Percentiles rank a stretch among this genome's conserved stretches.
phyloP scores from a whole-genome alignment of 2,888 invertebrate genomes.

The Leucophenga maculata region DNA sequence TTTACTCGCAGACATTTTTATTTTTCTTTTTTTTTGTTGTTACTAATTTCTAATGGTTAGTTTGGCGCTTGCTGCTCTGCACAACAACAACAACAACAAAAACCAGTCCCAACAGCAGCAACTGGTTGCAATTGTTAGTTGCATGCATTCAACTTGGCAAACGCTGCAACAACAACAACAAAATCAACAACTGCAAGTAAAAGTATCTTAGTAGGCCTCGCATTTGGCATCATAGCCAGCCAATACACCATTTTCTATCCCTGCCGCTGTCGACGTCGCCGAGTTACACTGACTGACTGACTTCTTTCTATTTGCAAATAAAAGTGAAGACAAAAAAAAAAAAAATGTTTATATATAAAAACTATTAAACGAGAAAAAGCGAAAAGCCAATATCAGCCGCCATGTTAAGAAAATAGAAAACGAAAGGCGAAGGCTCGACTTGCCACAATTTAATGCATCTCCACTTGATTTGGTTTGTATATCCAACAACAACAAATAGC shows the following conservation, averaged over 20 bases:
- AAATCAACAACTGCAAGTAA: conserved; percentile 39
- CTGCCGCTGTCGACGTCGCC: conserved; percentile 33
- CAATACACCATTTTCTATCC: conserved; percentile 17
- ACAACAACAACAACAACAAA: conserved; percentile 41
- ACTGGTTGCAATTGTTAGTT: conserved; percentile 22
- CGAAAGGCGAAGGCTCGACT: conserved; percentile 32
- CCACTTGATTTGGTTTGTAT: conserved; percentile 4
- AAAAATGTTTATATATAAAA: conserved; percentile 30
- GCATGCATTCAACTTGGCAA: conserved; percentile 10
- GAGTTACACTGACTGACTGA: conserved; percentile 52
- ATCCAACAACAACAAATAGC: no score
- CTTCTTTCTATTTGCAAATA: conserved; percentile 47
- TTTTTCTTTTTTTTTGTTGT: conserved; percentile 15
- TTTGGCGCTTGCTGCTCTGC: conserved; percentile 13
- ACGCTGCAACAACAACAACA: background rate
- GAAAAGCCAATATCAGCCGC: conserved; percentile 6
- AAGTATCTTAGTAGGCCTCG: conserved; percentile 46
- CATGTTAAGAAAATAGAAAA: conserved; percentile 45
- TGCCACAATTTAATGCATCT: background rate
- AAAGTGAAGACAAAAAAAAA: conserved; percentile 35
- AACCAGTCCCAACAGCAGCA: conserved; percentile 49
- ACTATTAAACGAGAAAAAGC: conserved; percentile 29
- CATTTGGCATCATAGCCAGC: conserved; percentile 52
- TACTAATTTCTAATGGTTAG: conserved; percentile 60
- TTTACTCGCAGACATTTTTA: conserved; percentile 35